Evolutionary conservation across 1,140 invertebrate genomes (phyloP), one percentile per base, ranked within the genome.

Genomic region (Drosophila bocki): DNA sequence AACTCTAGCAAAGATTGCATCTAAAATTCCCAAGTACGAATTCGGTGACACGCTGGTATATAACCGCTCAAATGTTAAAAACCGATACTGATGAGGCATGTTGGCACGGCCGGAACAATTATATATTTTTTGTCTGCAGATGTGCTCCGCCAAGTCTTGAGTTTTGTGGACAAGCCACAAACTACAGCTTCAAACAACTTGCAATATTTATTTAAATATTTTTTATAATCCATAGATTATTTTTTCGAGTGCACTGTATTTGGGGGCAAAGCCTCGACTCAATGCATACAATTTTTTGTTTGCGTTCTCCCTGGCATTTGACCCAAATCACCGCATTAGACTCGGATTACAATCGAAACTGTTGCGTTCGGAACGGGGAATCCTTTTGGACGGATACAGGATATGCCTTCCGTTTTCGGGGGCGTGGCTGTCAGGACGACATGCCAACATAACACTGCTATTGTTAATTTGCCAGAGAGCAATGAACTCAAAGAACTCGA

Each of bases 401-500:
- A 71, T 42, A 41, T 48, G 15, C 29, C 13, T 70, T 70, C 51
- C 53, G 67, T 37, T 47, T 56, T 47, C 13, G 37, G 15, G 29
- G 65, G 69, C 45, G 51, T 33, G 65, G 29, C 64, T 56, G 64
- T 72, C 68, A 72, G 68, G 70, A 74, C 50, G 53, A 74, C 76
- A 75, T 86, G 79, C 33, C 60, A 47, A 39, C 58, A 41, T 39
- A 29, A 22, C 41, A 58, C 17, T 32, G 78, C 67, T 68, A 70
- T 88, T 80, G 77, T 71, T 80, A 80, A 88, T 75, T 80, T 80
- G 50, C 72, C 62, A 74, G 77, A 80, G 83, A 84, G 83, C 83
- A 87, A 88, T 61, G 84, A 87, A 83, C 83, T 77, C 51, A 19
- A 42, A 39, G 42, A 68, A 54, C 22, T 62, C 44, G 26, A 68